Conservation (phyloP, 2,797 vertebrate genomes). For the Smutsia temminckii region DNA sequence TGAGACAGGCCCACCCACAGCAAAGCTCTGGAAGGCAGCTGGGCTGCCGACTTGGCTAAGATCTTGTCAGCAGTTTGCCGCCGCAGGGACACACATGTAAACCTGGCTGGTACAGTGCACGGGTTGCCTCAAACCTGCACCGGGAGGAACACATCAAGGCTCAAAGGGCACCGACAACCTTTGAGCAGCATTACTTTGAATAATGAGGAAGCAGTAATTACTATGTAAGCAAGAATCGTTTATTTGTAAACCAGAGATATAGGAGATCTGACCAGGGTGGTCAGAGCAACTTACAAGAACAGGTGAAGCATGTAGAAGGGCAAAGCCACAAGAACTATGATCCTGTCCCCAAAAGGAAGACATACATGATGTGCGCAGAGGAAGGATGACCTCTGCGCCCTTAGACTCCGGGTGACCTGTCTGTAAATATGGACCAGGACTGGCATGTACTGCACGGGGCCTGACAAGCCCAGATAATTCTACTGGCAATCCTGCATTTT, state of each 20-base stretch:
- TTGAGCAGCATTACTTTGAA: neutral
- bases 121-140: neutral
- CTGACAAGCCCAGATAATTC: neutral
- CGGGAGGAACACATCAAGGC: neutral
- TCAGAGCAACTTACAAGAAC: neutral
- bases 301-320: neutral
- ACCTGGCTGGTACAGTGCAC: neutral
- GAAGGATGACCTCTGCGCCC: neutral
- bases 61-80: neutral
- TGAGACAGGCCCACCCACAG: slow-evolving; percentile 27
- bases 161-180: neutral
- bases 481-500: neutral
- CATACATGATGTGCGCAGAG: neutral
- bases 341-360: neutral
- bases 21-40: neutral
- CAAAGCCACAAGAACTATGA: neutral
- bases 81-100: neutral
- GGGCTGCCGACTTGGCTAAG: neutral
- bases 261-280: neutral
- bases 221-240: neutral
- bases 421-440: neutral
- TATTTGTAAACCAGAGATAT: neutral
- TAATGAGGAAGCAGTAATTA: neutral
- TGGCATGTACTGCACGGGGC: neutral
- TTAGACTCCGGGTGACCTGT: neutral